Evolutionary conservation across 1,140 invertebrate species (phyloP), one percentile per base, ranked within the genome.

Genomic region (Bombus pascuorum): DNA sequence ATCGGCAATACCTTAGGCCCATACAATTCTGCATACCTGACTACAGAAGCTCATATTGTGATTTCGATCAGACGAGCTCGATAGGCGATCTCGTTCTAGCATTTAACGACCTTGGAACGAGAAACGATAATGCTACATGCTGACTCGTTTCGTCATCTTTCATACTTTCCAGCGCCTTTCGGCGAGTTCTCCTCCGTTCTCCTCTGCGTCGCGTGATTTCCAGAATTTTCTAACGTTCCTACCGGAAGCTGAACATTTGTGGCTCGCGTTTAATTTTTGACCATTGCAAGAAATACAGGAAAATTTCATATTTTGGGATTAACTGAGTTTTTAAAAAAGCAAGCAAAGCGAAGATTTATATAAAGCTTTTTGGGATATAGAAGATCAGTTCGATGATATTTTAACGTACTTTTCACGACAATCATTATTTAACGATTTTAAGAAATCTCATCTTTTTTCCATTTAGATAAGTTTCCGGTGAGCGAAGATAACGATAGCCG

Each of bases 21-120:
- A 83, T 85, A 89, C 87, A 89, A 79, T 81, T 87, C 81, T 82
- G 90, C 89, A 91, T 90, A 90, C 85, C 90, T 86, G 83, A 87
- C 84, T 76, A 89, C 87, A 86, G 74, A 88, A 84, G 89, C 88
- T 91, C 79, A 62, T 83, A 75, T 87, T 89, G 77, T 92, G 90
- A 92, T 92, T 91, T 90, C 88, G 88, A 92, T 92, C 91, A 87
- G 89, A 83, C 80, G 44, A 47, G 32, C 76, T n/a, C 77, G 78
- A 85, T 85, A 85, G 34, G 1, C 76, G 47, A 39, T 70, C 37
- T 18, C 28, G 13, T 25, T 44, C 9, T 34, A 32, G 18, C 1
- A 34, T 47, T 70, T n/a, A 71, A 71, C 59, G 32, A n/a, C 15
- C 70, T 81, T 81, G 22, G 32, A 71, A 79, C 25, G 39, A 47